phyloP scores from a whole-genome alignment of 2,888 invertebrate species.

The Sminthurides aquaticus region DNA sequence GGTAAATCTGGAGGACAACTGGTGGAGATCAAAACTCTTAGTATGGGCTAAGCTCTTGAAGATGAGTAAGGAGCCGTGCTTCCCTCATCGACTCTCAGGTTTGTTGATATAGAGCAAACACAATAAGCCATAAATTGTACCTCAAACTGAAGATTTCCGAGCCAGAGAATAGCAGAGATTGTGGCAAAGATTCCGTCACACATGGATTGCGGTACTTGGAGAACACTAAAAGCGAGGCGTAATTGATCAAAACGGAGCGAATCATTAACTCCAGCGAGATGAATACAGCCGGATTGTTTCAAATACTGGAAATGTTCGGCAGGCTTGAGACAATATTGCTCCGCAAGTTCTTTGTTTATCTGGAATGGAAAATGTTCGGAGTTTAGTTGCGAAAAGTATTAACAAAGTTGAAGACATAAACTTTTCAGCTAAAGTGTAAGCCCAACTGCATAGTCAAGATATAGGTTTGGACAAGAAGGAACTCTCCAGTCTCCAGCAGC shows the following conservation, averaged over 20 bases:
- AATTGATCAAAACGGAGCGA: constrained; percentile 71
- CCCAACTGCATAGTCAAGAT: too few relatives aligned
- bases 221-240: constrained; percentile 76
- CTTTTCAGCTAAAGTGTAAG: too few relatives aligned
- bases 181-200: constrained; percentile 84
- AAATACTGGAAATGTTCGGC: constrained; percentile 74
- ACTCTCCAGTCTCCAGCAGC: too few relatives aligned
- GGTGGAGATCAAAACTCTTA: too few relatives aligned
- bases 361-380: constrained; percentile 45
- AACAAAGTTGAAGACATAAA: too few relatives aligned
- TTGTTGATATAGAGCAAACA: background rate
- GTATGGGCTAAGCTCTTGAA: too few relatives aligned
- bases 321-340: constrained; percentile 64
- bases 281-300: constrained; percentile 67
- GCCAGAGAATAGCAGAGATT: constrained; percentile 79
- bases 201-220: constrained; percentile 76
- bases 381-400: too few relatives aligned
- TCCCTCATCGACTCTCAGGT: too few relatives aligned
- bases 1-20: too few relatives aligned
- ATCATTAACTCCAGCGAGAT: constrained; percentile 60
- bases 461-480: too few relatives aligned
- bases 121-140: constrained; percentile 45
- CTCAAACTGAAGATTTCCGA: constrained; percentile 78
- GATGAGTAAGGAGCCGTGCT: too few relatives aligned
- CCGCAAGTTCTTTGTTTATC: constrained; percentile 67